These are phyloP conservation scores for Dastarcus helophoroides DNA, from an alignment of 2,888 invertebrate genomes.

Conservation along the genomic window DNA sequence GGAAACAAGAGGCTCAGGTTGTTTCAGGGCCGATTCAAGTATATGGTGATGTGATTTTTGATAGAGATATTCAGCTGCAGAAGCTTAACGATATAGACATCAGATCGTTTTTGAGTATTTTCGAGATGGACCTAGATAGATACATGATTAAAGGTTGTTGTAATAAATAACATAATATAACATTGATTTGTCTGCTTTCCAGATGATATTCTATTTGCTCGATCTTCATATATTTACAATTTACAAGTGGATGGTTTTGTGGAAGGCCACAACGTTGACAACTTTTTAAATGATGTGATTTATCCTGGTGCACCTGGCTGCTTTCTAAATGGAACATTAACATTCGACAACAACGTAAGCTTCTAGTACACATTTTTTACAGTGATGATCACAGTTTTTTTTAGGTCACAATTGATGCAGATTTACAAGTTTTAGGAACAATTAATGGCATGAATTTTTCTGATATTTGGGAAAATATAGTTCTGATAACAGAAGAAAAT, in stretches of 20 bases:
- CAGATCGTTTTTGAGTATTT: conserved; percentile 19
- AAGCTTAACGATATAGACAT: conserved; percentile 28
- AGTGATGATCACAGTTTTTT: conserved; percentile 11
- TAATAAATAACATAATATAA: background rate
- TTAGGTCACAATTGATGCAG: conserved; percentile 26
- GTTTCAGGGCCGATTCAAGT: conserved; percentile 28
- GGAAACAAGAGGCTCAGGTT: conserved; percentile 29
- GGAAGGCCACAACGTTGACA: conserved; percentile 21
- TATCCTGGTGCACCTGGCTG: conserved; percentile 19
- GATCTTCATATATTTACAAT: conserved; percentile 24
- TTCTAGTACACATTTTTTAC: conserved; percentile 1
- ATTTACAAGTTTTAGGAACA: conserved; percentile 21
- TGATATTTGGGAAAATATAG: conserved; percentile 32
- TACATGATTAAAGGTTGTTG: conserved; percentile 24
- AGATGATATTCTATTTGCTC: conserved; percentile 29
- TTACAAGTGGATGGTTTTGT: conserved; percentile 23
- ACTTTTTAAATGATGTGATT: conserved; percentile 25
- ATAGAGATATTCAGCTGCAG: conserved; percentile 28
- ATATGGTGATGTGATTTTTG: conserved; percentile 27
- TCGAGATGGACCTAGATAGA: conserved; percentile 18
- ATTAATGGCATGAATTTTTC: conserved; percentile 31
- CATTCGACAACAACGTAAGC: conserved; percentile 5
- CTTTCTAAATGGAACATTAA: conserved; percentile 17
- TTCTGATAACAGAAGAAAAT: conserved; percentile 29
- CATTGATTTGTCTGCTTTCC: conserved; percentile 11